These are phyloP conservation scores for Danio jaintianensis DNA, from an alignment of 2,797 vertebrate species.

Conservation along the genomic window DNA sequence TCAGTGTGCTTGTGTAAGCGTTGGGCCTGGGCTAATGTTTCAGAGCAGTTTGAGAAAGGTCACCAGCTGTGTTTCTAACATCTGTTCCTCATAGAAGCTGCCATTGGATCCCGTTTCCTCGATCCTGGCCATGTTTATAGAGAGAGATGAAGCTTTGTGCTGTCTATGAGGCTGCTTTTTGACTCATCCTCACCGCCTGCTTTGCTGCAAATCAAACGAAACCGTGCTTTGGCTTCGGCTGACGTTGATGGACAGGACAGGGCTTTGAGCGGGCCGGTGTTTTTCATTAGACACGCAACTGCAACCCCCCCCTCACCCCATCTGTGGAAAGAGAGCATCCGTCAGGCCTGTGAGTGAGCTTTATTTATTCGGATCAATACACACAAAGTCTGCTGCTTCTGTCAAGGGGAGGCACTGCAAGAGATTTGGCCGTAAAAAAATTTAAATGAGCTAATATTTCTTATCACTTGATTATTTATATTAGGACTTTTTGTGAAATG, in stretches of 20 bases:
- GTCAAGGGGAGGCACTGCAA: too few relatives aligned
- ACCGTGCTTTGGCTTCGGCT: slow-evolving; percentile 45
- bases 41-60: slow-evolving; percentile 63
- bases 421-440: too few relatives aligned
- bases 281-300: slow-evolving; percentile 62
- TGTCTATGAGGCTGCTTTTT: slow-evolving; percentile 52
- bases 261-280: slow-evolving; percentile 53
- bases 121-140: slow-evolving; percentile 65
- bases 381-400: slow-evolving; percentile 38
- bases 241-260: slow-evolving; percentile 52
- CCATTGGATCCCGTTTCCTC: slow-evolving; percentile 64
- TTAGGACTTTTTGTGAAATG: too few relatives aligned
- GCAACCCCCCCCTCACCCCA: slow-evolving; percentile 4
- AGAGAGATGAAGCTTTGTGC: slow-evolving; percentile 64
- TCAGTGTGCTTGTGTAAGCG: slow-evolving; percentile 41
- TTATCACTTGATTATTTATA: too few relatives aligned
- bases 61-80: slow-evolving; percentile 64
- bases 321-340: slow-evolving; percentile 45
- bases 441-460: too few relatives aligned
- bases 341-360: slow-evolving; percentile 53
- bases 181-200: slow-evolving; percentile 41
- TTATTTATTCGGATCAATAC: slow-evolving; percentile 52
- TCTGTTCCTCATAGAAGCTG: slow-evolving; percentile 68
- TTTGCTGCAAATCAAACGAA: slow-evolving; percentile 63
- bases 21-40: slow-evolving; percentile 56